Evolutionary conservation across 2,888 invertebrate species (phyloP), one percentile per base, ranked within the genome.

Genomic region (Euplagia quadripunctaria): DNA sequence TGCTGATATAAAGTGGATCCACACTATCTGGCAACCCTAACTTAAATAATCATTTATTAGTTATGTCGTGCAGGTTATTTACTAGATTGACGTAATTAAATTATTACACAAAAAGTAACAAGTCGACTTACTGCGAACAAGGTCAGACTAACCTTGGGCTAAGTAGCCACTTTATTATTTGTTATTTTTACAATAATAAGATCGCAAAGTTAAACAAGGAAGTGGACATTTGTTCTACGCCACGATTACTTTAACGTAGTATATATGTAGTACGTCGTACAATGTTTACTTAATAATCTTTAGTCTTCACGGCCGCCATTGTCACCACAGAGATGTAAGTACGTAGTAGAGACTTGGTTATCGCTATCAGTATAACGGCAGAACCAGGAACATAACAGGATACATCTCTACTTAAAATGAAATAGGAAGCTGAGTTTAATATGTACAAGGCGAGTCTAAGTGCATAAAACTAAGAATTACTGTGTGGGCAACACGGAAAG

Each of bases 61-160:
- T 5, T 55, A 46, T 20, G 42, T 42, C n/a, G 58, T 61, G 72
- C 55, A 52, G 46, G 43, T 41, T 72, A 51, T 61, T 64, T 64
- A 42, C 70, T 63, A 66, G 81, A 86, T 87, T 86, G 86, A 86
- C 85, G 82, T 86, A 88, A 73, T 87, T 87, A 87, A 88, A 89
- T 88, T 88, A 75, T 51, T 68, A 71, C 68, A 90, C 85, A 84
- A 85, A 90, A 88, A 88, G 85, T 88, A 88, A 91, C 88, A 91
- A 91, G 89, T 91, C 88, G 88, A 91, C 91, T 92, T 91, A 91
- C 92, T 87, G 92, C 94, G 92, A 93, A 94, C 95, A 95, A 94
- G 94, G 94, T 92, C 93, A 84, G 79, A 77, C 86, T 86, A 89
- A 90, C 95, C 95, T 95, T 94, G 93, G 87, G 88, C 88, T 87